phyloP scores from a whole-genome alignment of 2,113 vertebrate species.

The Ammodramus savannarum region DNA sequence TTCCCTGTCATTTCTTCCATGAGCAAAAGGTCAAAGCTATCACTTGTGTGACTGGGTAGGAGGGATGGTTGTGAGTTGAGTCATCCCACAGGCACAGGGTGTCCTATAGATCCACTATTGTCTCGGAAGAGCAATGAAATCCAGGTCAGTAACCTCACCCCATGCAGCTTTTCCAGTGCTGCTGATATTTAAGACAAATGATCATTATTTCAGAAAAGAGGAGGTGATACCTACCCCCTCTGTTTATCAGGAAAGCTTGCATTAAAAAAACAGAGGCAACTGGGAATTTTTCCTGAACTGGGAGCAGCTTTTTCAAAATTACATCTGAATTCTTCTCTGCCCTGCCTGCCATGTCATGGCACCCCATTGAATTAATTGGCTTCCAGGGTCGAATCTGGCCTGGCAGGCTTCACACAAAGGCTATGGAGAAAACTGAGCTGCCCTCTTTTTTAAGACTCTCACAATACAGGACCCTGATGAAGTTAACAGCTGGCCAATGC shows the following conservation, averaged over 20 bases:
- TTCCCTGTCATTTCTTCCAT: conserved; percentile 50
- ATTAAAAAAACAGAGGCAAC: background rate
- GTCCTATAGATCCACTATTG: background rate
- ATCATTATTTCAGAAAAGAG: conserved; percentile 35
- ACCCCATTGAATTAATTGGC: background rate
- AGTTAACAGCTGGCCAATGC: conserved; percentile 56
- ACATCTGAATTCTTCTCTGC: background rate
- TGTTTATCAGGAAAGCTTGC: background rate
- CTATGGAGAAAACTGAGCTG: conserved; percentile 35
- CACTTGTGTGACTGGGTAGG: background rate
- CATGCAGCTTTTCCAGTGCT: background rate
- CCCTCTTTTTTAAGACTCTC: background rate
- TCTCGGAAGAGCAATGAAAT: background rate
- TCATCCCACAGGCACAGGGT: background rate
- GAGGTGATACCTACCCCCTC: background rate
- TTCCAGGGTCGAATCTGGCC: background rate
- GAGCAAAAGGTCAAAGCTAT: conserved; percentile 46
- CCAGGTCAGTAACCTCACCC: background rate
- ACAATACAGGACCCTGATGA: conserved; percentile 32
- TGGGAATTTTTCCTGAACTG: background rate
- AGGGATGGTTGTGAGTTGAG: background rate
- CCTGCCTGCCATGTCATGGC: background rate
- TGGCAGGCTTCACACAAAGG: background rate
- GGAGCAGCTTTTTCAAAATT: background rate
- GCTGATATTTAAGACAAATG: background rate